Base-by-base conservation (phyloP, 1,140 invertebrate genomes). In the Glomeris maerens region DNA sequence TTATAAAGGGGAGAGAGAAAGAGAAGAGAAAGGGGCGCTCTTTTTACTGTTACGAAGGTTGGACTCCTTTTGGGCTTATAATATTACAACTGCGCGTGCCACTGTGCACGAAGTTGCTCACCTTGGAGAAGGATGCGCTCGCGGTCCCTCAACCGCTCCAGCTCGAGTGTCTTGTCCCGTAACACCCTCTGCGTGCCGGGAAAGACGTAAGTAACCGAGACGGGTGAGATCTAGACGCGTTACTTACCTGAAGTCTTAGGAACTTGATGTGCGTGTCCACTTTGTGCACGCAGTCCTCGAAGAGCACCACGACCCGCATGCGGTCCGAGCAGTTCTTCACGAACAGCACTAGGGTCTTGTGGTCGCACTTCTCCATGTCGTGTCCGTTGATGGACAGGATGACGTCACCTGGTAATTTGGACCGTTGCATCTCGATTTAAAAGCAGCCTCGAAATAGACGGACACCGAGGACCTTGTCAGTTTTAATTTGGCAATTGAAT, bases 251-350 rank as follows among this genome's bases (percentile, higher is more conserved):
- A 3, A 92, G 70, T 55, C 90, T 82, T 40, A 92, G 85, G 58
- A 90, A 92, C 39, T 86, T 77, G 74, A 92, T 88, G 61, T 92
- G 86, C 2, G 92, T 72, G 62, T 89, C 85, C 21, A 86, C 88
- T 76, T 94, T 94, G 46, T 84, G 75, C 0, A 93, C 88, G 60
- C 91, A 92, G 63, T 95, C 86, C 72, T 94, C 90, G 64, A 93
- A 94, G 2, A 92, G 77, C 0, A 94, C 89, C 1, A 94, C 89
- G 79, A 94, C 89, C 49, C 90, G 74, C 83, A 95, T 90, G 52
- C 86, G 73, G 5, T 82, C 74, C 61, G 88, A 84, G 71, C 89
- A 91, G 55, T 80, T 78, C 64, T 89, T 89, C 41, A 95, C 93
- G 57, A 85, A 89, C 59, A 79, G 80, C 1, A 95, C 90, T 14